Conservation (phyloP, 2,888 invertebrate genomes). For the Orthosia incerta region DNA sequence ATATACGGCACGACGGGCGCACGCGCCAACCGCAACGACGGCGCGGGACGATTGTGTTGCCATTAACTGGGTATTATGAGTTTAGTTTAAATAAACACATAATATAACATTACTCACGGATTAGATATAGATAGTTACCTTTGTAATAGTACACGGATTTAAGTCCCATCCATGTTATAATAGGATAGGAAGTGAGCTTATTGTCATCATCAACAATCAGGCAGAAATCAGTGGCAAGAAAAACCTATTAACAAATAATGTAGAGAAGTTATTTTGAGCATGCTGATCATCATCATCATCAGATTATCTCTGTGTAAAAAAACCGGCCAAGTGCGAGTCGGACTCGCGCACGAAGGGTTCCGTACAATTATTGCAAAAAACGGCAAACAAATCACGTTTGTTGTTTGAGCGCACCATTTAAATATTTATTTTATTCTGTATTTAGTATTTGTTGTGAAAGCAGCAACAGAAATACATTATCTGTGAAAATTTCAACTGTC, state of each 20-base stretch:
- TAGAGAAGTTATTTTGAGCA: too few relatives aligned
- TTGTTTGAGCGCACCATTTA: too few relatives aligned
- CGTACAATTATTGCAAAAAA: too few relatives aligned
- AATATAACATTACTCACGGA: background rate
- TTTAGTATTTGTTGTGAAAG: too few relatives aligned
- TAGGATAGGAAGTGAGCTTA: background rate
- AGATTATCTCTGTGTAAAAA: background rate
- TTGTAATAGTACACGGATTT: background rate
- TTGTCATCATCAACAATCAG: background rate
- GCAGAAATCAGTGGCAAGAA: background rate
- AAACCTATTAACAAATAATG: too few relatives aligned
- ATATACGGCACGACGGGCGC: constrained; percentile 76
- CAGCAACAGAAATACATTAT: too few relatives aligned
- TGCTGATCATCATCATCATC: too few relatives aligned
- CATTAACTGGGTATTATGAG: constrained; percentile 43
- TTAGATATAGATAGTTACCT: background rate
- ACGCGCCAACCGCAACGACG: constrained; percentile 61
- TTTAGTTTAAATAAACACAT: constrained; percentile 21
- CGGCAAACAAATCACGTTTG: too few relatives aligned
- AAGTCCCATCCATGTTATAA: background rate
- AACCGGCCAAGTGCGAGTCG: too few relatives aligned
- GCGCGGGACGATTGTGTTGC: constrained; percentile 44
- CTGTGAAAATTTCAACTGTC: too few relatives aligned
- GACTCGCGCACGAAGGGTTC: too few relatives aligned
- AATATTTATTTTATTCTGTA: too few relatives aligned